Evolutionary conservation across 2,888 invertebrate genomes (phyloP).

Genomic region (Carterocephalus palaemon): DNA sequence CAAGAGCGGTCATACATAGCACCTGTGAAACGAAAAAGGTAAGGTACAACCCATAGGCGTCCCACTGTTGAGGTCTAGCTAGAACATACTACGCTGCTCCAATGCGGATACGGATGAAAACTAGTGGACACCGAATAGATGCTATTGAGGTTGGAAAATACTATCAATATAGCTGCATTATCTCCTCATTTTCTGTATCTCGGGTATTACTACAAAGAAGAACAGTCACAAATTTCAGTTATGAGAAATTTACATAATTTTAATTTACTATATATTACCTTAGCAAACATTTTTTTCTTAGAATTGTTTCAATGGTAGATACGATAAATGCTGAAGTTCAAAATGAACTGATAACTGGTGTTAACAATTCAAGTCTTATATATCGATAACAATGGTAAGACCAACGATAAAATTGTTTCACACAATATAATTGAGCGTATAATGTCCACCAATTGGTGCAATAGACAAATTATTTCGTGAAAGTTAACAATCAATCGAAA

Average conservation of each 20-base stretch:
- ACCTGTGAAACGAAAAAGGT: slow-evolving; percentile 1
- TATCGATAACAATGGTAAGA: slow-evolving; percentile 39
- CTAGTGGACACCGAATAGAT: too few relatives aligned
- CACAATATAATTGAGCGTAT: slow-evolving; percentile 12
- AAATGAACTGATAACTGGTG: slow-evolving; percentile 37
- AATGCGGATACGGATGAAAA: too few relatives aligned
- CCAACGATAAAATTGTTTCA: slow-evolving; percentile 35
- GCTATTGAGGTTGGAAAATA: too few relatives aligned
- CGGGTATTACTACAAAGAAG: too few relatives aligned
- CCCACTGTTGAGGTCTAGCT: too few relatives aligned
- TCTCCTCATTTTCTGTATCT: too few relatives aligned
- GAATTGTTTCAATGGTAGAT: not conserved
- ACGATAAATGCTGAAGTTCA: slow-evolving; percentile 24
- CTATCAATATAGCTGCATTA: too few relatives aligned
- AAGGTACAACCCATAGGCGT: too few relatives aligned
- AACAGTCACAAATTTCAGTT: too few relatives aligned
- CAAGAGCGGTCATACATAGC: slow-evolving; percentile 22
- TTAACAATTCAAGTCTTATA: slow-evolving; percentile 39
- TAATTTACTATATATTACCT: not conserved
- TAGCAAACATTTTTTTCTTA: slow-evolving; percentile 11
- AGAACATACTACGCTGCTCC: too few relatives aligned
- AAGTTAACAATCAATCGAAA: slow-evolving; percentile 12
- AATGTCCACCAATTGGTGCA: slow-evolving; percentile 11
- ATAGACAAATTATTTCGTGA: slow-evolving; percentile 7
- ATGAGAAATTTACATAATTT: too few relatives aligned